Evolutionary conservation across 2,888 invertebrate species (phyloP).

Genomic region (Crocallis elinguaria): DNA sequence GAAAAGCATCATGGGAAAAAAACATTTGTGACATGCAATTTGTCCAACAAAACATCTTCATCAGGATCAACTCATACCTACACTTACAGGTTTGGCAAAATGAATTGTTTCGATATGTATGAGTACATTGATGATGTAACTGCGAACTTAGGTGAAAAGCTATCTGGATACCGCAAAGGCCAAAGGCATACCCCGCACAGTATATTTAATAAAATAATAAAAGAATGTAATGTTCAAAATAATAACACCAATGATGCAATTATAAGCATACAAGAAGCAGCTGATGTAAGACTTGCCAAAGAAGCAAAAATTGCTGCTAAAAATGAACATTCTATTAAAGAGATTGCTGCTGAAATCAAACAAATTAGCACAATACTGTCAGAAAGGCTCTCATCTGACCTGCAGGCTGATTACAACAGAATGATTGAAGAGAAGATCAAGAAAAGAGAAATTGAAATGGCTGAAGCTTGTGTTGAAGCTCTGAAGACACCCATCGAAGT

Average conservation of each 20-base stretch:
- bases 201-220: slow-evolving; percentile 73
- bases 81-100: slow-evolving; percentile 86
- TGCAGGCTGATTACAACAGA: slow-evolving; percentile 60
- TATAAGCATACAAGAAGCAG: slow-evolving; percentile 73
- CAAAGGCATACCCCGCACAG: slow-evolving; percentile 63
- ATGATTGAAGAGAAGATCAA: slow-evolving; percentile 60
- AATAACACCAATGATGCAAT: slow-evolving; percentile 73
- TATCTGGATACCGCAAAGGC: slow-evolving; percentile 75
- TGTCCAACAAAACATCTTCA: slow-evolving; percentile 81
- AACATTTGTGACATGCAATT: slow-evolving; percentile 86
- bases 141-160: slow-evolving; percentile 80
- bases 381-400: slow-evolving; percentile 67
- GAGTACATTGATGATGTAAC: slow-evolving; percentile 82
- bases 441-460: slow-evolving; percentile 70
- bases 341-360: slow-evolving; percentile 76
- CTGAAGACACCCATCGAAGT: slow-evolving; percentile 61
- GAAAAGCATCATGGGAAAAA: slow-evolving; percentile 80
- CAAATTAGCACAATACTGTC: slow-evolving; percentile 74
- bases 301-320: slow-evolving; percentile 74
- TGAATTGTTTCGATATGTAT: slow-evolving; percentile 81
- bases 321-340: slow-evolving; percentile 70
- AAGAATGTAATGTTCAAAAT: slow-evolving; percentile 68
- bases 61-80: slow-evolving; percentile 86
- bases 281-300: slow-evolving; percentile 64
- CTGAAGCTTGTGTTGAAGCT: slow-evolving; percentile 70